A percentile compares a stretch with the other conserved stretches of the same genome.
These are phyloP conservation scores for Sebastes elongatus DNA, from an alignment of 2,797 vertebrate species.

Conservation along the genomic window DNA sequence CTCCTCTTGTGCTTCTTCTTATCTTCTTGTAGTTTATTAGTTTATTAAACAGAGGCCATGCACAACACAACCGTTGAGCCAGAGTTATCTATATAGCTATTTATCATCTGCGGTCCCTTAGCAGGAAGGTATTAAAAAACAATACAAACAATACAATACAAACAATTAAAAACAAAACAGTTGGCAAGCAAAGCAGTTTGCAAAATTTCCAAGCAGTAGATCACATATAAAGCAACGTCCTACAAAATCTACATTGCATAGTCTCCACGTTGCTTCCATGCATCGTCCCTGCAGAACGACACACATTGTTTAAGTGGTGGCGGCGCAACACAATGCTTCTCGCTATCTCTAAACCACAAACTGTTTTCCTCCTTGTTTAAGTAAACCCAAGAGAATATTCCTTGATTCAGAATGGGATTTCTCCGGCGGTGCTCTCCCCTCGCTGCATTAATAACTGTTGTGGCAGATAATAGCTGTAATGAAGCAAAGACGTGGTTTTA, in stretches of 20 bases:
- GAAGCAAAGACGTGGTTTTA: conserved; percentile 10
- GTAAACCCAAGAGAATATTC: background rate
- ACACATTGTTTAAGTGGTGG: background rate
- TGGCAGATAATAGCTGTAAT: conserved; percentile 19
- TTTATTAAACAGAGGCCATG: background rate
- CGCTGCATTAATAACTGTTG: background rate
- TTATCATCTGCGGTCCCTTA: background rate
- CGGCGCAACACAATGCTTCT: no score
- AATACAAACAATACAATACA: background rate
- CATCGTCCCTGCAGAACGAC: background rate
- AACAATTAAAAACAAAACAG: background rate
- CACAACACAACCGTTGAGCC: no score
- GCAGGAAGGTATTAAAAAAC: background rate
- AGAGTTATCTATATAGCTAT: background rate
- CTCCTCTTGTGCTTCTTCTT: no score
- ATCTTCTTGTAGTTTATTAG: background rate
- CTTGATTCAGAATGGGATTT: background rate
- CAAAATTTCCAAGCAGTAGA: background rate
- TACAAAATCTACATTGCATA: no score
- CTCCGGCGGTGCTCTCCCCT: background rate
- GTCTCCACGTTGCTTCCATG: fast-evolving
- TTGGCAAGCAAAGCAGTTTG: no score
- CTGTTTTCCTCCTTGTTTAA: background rate
- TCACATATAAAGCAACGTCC: background rate
- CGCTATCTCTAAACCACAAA: background rate